Evolutionary conservation across 2,113 vertebrate genomes (phyloP).

Genomic region (Ondatra zibethicus): DNA sequence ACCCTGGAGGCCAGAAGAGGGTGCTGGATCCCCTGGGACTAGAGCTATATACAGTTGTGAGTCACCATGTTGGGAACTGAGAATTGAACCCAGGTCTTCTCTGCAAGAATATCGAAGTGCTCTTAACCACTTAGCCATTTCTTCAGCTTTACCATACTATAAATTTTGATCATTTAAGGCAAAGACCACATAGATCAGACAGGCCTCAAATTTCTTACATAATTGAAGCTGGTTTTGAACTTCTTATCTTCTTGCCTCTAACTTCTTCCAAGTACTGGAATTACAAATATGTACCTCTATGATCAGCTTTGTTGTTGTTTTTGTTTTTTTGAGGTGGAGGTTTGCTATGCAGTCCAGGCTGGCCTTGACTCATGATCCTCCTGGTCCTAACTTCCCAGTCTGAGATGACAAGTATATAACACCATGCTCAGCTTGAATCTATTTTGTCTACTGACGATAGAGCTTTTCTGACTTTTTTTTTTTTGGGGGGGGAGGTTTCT

Average conservation of each 20-base stretch:
- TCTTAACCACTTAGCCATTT: not conserved
- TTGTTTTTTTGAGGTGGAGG: not conserved
- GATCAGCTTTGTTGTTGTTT: not conserved
- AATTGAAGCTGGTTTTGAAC: not conserved
- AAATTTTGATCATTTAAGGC: not conserved
- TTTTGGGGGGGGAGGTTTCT: not conserved
- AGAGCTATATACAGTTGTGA: not conserved
- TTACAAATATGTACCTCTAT: not conserved
- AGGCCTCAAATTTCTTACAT: not conserved
- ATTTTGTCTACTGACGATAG: not conserved
- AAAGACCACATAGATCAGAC: not conserved
- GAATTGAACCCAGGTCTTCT: not conserved
- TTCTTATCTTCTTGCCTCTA: not conserved
- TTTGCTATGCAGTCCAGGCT: not conserved
- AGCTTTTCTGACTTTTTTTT: not conserved
- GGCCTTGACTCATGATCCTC: not conserved
- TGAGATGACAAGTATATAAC: not conserved
- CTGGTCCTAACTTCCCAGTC: not conserved
- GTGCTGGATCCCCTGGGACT: not conserved
- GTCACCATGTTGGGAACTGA: not conserved
- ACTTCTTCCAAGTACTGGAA: no score
- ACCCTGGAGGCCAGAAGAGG: not conserved
- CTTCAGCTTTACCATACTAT: not conserved
- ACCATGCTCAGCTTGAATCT: no score
- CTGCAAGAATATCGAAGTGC: not conserved